Evolutionary conservation across 2,797 vertebrate genomes (phyloP).

Genomic region (Poecilia gillii): DNA sequence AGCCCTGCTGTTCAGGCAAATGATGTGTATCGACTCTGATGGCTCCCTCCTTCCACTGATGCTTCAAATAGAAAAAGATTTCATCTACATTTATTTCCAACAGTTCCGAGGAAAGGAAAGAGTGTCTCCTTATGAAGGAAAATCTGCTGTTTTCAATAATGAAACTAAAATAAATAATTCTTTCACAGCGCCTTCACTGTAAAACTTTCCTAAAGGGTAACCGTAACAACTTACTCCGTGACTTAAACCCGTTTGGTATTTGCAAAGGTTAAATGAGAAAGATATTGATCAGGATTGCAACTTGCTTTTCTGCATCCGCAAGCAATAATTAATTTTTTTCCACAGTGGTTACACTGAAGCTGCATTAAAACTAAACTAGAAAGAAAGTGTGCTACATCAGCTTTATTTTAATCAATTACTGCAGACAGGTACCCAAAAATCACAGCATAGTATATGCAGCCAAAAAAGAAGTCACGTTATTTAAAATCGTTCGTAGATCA

Average conservation of each 20-base stretch:
- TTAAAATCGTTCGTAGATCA: not conserved
- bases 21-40: not conserved
- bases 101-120: not conserved
- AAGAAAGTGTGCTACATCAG: not conserved
- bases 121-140: not conserved
- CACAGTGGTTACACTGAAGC: not conserved
- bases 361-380: not conserved
- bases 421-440: not conserved
- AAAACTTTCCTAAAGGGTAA: not conserved
- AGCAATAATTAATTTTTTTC: not conserved
- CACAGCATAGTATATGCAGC: not conserved
- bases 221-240: not conserved
- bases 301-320: not conserved
- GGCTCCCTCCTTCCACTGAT: not conserved
- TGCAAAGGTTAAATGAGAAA: not conserved
- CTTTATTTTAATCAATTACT: not conserved
- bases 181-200: not conserved
- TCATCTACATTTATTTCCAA: not conserved
- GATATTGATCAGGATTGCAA: not conserved
- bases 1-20: not conserved
- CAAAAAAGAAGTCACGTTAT: not conserved
- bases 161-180: not conserved
- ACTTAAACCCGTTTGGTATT: not conserved
- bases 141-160: not conserved
- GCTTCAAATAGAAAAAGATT: not conserved